These are phyloP conservation scores for Hylaeus volcanicus DNA, from an alignment of 1,140 invertebrate genomes.

Conservation along the genomic window DNA sequence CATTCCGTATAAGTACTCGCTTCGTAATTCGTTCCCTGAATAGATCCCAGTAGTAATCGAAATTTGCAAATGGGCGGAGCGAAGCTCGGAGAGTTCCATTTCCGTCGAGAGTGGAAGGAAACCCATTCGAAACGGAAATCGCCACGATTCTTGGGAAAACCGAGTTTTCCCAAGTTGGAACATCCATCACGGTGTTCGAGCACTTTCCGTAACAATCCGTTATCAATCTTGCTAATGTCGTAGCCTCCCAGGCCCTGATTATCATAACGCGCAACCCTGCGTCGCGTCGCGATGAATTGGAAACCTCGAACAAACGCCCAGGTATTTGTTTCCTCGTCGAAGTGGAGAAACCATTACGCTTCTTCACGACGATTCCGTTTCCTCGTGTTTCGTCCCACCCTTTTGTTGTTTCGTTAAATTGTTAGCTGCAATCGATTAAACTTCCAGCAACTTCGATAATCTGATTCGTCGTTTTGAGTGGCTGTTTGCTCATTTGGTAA, in stretches of 20 bases:
- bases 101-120: slow-evolving; percentile 1
- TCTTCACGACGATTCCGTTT: slow-evolving; percentile 8
- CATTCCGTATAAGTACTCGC: background rate
- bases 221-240: slow-evolving; percentile 70
- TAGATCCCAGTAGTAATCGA: background rate
- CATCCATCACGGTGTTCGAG: slow-evolving; percentile 56
- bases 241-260: slow-evolving; percentile 52
- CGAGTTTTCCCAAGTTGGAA: slow-evolving; percentile 32
- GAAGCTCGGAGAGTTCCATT: background rate
- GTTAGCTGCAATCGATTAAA: slow-evolving; percentile 34
- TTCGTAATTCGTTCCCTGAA: background rate
- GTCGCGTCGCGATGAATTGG: slow-evolving; percentile 47
- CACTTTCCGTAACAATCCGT: slow-evolving; percentile 60
- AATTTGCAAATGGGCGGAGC: background rate
- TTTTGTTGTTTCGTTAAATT: slow-evolving; percentile 28
- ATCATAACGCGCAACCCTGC: slow-evolving; percentile 54
- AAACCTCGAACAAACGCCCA: slow-evolving; percentile 51
- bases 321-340: slow-evolving; percentile 42
- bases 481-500: too few species aligned
- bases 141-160: slow-evolving; percentile 9
- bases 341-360: background rate
- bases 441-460: slow-evolving; percentile 28
- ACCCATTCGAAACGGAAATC: slow-evolving; percentile 32
- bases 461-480: background rate
- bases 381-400: background rate